A percentile compares a stretch with the other conserved stretches of the same genome.
phyloP scores from a whole-genome alignment of 2,797 vertebrate species.

The Danio kyathit region DNA sequence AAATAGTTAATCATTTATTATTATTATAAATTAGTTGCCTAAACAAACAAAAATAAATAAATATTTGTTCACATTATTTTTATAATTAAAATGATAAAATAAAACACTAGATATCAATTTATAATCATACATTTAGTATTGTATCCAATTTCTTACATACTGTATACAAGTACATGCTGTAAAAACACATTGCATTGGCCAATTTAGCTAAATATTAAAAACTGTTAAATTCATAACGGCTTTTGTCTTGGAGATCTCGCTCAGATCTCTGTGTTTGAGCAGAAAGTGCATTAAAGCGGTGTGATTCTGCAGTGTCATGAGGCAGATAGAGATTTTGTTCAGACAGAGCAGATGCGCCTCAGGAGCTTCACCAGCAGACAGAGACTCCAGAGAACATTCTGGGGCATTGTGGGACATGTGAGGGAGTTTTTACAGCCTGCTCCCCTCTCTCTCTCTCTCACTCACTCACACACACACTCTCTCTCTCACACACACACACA shows the following conservation, averaged over 20 bases:
- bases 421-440: slow-evolving; percentile 38
- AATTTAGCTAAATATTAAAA: slow-evolving; percentile 19
- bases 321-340: slow-evolving; percentile 4
- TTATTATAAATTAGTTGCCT: not conserved
- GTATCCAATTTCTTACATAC: not conserved
- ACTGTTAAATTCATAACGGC: too few species aligned
- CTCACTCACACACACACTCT: slow-evolving; percentile 50
- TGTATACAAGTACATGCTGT: not conserved
- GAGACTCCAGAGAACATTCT: slow-evolving; percentile 42
- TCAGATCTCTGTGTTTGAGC: slow-evolving; percentile 12
- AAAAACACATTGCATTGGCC: not conserved
- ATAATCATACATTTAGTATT: not conserved
- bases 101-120: too few species aligned
- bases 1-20: too few species aligned
- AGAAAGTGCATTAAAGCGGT: not conserved
- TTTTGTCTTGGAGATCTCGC: slow-evolving; percentile 6
- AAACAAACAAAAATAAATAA: not conserved
- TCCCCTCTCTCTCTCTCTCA: too few species aligned
- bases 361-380: slow-evolving; percentile 47
- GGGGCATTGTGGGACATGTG: slow-evolving; percentile 29
- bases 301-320: slow-evolving; percentile 43
- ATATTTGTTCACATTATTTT: not conserved
- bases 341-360: slow-evolving; percentile 38
- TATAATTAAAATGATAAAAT: too few species aligned
- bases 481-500: slow-evolving; percentile 51